Percentiles rank a stretch among this genome's conserved stretches.
These are phyloP conservation scores for Crossocerus cetratus DNA, from an alignment of 2,888 invertebrate species.

Conservation along the genomic window DNA sequence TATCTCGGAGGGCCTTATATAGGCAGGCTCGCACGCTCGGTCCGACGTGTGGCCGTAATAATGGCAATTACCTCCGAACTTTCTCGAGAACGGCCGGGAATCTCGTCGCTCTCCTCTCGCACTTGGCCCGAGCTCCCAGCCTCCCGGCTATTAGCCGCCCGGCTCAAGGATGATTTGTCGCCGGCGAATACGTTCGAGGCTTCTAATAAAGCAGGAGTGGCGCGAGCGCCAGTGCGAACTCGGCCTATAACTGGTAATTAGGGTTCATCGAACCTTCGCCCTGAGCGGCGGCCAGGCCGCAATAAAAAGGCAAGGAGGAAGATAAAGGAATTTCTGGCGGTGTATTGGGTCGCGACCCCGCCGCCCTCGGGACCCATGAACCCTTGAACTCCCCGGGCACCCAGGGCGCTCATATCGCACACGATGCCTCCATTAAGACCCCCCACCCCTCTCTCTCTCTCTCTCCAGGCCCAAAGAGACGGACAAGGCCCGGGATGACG, in stretches of 20 bases:
- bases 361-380: conserved; percentile 42
- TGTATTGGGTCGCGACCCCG: conserved; percentile 50
- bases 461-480: no score
- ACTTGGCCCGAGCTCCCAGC: no score
- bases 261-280: conserved; percentile 49
- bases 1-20: background rate
- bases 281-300: conserved; percentile 44
- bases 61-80: background rate
- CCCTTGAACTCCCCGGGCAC: conserved; percentile 34
- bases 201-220: no score
- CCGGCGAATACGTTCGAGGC: no score
- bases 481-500: conserved; percentile 7
- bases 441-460: background rate
- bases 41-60: background rate
- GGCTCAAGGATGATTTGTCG: no score
- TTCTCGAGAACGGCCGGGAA: no score
- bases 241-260: conserved; percentile 40
- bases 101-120: no score
- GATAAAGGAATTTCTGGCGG: conserved; percentile 61
- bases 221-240: background rate
- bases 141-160: no score
- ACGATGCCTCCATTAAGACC: conserved; percentile 51
- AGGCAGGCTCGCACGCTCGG: background rate
- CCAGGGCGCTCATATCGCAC: conserved; percentile 46
- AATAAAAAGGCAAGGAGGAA: conserved; percentile 56